Percentiles rank a stretch among this genome's conserved stretches.
Evolutionary conservation across 2,888 invertebrate genomes (phyloP).

Genomic region (Steinernema carpocapsae): DNA sequence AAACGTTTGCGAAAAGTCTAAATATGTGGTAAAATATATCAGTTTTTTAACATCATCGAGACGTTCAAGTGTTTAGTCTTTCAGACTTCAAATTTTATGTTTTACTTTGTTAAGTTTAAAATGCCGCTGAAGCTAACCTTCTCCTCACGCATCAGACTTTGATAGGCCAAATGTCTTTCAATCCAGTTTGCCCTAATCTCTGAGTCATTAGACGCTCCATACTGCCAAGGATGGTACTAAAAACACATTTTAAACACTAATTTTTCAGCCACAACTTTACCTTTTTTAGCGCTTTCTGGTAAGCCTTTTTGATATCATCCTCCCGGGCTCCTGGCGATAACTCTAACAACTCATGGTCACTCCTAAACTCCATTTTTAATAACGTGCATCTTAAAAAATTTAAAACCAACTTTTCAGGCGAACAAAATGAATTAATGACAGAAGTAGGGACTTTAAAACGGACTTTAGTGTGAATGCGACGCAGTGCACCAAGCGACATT

Average conservation of each 20-base stretch:
- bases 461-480: constrained; percentile 4
- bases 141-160: not conserved
- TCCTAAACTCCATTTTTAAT: not conserved
- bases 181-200: not conserved
- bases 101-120: too few relatives aligned
- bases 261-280: not conserved
- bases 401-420: not conserved
- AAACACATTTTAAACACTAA: not conserved
- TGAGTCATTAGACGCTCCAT: not conserved
- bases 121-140: not conserved
- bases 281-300: not conserved
- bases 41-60: too few relatives aligned
- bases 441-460: not conserved
- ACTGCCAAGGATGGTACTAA: constrained; percentile 12
- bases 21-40: too few relatives aligned
- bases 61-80: too few relatives aligned
- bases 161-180: not conserved
- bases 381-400: not conserved
- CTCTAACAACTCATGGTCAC: not conserved
- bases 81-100: too few relatives aligned
- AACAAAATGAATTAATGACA: not conserved
- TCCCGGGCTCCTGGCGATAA: not conserved
- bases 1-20: constrained; percentile 7
- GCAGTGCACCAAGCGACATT: not conserved
- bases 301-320: not conserved